phyloP scores from a whole-genome alignment of 2,113 vertebrate species.

The Dipodomys spectabilis region DNA sequence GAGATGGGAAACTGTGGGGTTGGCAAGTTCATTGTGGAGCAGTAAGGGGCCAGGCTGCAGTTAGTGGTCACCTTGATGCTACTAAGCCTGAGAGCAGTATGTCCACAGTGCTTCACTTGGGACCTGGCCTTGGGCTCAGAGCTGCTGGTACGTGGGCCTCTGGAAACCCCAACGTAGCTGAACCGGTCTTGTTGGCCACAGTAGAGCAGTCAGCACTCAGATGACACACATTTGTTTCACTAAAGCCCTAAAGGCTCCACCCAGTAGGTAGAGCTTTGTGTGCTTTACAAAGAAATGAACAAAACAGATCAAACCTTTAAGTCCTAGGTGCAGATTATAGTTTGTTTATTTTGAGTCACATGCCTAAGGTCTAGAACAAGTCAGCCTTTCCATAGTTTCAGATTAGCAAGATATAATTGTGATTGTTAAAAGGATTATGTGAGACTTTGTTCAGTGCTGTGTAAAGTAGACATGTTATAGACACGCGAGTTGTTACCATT shows the following conservation, averaged over 20 bases:
- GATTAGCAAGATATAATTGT: not conserved
- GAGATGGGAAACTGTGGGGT: not conserved
- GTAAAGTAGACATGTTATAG: slow-evolving; percentile 3
- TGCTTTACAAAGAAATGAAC: slow-evolving; percentile 39
- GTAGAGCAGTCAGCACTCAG: not conserved
- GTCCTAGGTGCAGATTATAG: slow-evolving; percentile 16
- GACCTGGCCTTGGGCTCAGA: not conserved
- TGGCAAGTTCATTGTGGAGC: not conserved
- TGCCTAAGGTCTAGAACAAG: not conserved
- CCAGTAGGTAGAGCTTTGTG: not conserved
- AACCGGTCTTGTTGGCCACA: not conserved
- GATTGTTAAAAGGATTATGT: slow-evolving; percentile 54
- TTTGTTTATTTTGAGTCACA: slow-evolving; percentile 14
- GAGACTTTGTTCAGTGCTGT: slow-evolving; percentile 39
- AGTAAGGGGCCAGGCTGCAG: not conserved
- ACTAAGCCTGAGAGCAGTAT: not conserved
- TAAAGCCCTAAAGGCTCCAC: not conserved
- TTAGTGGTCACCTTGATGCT: not conserved
- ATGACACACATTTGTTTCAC: not conserved
- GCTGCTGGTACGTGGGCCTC: not conserved
- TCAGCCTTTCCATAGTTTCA: slow-evolving; percentile 28
- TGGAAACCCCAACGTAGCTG: not conserved
- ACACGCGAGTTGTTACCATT: not conserved
- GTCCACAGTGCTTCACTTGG: too few relatives aligned
- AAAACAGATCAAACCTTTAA: slow-evolving; percentile 20